phyloP scores from a whole-genome alignment of 2,888 invertebrate species.

The Leistus spinibarbis region DNA sequence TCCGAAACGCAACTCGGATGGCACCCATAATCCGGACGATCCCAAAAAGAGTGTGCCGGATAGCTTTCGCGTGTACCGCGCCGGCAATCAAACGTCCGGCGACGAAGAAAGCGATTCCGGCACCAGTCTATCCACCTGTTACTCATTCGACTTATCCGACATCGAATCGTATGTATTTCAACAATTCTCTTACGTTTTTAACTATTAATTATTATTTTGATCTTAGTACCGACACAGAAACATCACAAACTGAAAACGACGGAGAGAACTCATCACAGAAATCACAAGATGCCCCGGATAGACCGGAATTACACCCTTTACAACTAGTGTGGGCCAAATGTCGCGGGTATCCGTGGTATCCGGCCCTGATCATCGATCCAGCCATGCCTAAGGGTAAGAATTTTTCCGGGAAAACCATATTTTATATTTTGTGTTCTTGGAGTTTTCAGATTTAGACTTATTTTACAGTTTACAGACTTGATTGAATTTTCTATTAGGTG shows the following conservation, averaged over 20 bases:
- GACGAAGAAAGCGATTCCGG: constrained; percentile 55
- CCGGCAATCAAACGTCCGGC: constrained; percentile 53
- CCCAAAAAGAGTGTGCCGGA: constrained; percentile 54
- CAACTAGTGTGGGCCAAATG: constrained; percentile 98
- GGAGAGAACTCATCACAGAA: not conserved
- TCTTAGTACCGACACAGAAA: constrained; percentile 20
- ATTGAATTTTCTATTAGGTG: too few relatives aligned
- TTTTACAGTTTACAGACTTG: too few relatives aligned
- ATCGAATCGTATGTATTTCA: constrained; percentile 48
- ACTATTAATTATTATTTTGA: not conserved
- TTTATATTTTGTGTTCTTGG: too few relatives aligned
- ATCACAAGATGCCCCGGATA: constrained; percentile 21
- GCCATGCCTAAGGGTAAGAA: constrained; percentile 81
- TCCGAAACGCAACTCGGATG: constrained; percentile 53
- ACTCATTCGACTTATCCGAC: constrained; percentile 56
- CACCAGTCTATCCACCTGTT: constrained; percentile 58
- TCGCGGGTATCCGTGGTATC: constrained; percentile 96
- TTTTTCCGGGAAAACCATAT: too few relatives aligned
- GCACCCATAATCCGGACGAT: constrained; percentile 48
- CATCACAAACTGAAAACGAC: constrained; percentile 27
- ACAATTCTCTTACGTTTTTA: not conserved
- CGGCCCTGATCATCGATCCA: constrained; percentile 93
- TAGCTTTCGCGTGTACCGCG: constrained; percentile 63
- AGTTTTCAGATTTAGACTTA: too few relatives aligned
- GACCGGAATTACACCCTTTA: constrained; percentile 73